These are phyloP conservation scores for Argyresthia albistria DNA, from an alignment of 2,888 invertebrate species.

Conservation along the genomic window DNA sequence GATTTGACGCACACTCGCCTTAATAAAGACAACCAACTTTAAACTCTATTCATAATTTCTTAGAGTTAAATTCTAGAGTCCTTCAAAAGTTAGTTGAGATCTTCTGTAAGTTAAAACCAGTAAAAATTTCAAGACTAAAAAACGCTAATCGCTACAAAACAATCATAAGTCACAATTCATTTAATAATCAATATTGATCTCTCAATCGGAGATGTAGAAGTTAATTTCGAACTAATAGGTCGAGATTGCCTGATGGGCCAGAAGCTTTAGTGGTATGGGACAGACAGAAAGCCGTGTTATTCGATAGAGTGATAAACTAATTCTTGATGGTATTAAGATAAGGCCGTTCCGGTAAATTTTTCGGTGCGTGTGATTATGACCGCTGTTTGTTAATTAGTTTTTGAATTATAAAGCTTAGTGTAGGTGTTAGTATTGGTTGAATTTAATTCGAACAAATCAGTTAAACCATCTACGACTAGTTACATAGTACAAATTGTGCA, in stretches of 20 bases:
- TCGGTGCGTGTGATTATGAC: background rate
- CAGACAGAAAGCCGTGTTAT: slow-evolving; percentile 27
- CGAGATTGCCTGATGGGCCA: slow-evolving; percentile 4
- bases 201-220: slow-evolving; percentile 1
- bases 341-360: slow-evolving; percentile 11
- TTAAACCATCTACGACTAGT: too few relatives aligned
- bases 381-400: slow-evolving; percentile 22
- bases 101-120: background rate
- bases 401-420: slow-evolving; percentile 4
- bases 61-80: background rate
- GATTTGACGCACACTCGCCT: slow-evolving; percentile 6
- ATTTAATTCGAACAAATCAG: background rate
- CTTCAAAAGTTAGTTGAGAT: background rate
- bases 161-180: slow-evolving; percentile 9
- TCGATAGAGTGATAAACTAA: slow-evolving; percentile 38
- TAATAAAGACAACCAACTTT: background rate
- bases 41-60: background rate
- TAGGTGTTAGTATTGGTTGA: background rate
- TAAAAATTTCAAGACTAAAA: slow-evolving; percentile 1
- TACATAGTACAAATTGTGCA: too few relatives aligned
- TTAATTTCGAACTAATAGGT: slow-evolving; percentile 23
- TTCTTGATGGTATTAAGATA: slow-evolving; percentile 40
- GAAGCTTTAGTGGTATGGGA: slow-evolving; percentile 35
- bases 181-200: slow-evolving; percentile 21
- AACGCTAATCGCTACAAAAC: slow-evolving; percentile 8